Conservation (phyloP, 2,888 invertebrate genomes). For the Mystacides longicornis region DNA sequence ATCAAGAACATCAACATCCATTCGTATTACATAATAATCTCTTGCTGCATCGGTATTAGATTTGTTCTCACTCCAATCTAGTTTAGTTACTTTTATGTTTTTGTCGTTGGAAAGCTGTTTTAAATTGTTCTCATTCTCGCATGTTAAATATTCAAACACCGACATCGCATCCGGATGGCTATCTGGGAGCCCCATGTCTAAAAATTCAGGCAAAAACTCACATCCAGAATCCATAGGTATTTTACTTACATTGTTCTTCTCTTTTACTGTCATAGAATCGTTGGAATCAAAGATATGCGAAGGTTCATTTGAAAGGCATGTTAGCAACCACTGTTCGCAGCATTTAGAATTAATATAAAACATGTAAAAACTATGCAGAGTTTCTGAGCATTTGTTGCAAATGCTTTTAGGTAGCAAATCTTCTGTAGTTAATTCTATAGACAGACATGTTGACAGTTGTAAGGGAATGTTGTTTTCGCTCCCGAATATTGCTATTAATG, state of each 20-base stretch:
- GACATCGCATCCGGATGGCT: slow-evolving; percentile 41
- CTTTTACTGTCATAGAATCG: not conserved
- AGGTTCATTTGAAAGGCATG: slow-evolving; percentile 9
- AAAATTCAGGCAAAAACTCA: slow-evolving; percentile 43
- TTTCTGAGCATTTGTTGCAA: slow-evolving; percentile 39
- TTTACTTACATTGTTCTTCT: slow-evolving; percentile 26
- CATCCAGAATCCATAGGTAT: slow-evolving; percentile 39
- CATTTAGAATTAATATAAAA: slow-evolving; percentile 43
- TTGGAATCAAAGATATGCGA: slow-evolving; percentile 2
- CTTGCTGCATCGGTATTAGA: slow-evolving; percentile 29
- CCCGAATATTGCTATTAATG: slow-evolving; percentile 39
- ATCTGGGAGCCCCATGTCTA: slow-evolving; percentile 36
- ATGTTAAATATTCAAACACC: slow-evolving; percentile 34
- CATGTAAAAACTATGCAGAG: slow-evolving; percentile 40
- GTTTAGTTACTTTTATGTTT: slow-evolving; percentile 32
- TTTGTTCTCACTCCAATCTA: slow-evolving; percentile 36
- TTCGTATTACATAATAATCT: slow-evolving; percentile 33
- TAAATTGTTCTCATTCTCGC: slow-evolving; percentile 34
- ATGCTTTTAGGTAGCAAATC: slow-evolving; percentile 40
- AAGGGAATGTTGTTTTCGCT: slow-evolving; percentile 37
- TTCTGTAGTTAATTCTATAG: slow-evolving; percentile 33
- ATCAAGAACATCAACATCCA: slow-evolving; percentile 42
- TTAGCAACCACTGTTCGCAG: slow-evolving; percentile 41
- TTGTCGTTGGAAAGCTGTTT: slow-evolving; percentile 29
- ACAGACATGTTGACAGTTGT: slow-evolving; percentile 41